Conservation (phyloP, 2,113 vertebrate species). For the Monarcha castaneiventris region DNA sequence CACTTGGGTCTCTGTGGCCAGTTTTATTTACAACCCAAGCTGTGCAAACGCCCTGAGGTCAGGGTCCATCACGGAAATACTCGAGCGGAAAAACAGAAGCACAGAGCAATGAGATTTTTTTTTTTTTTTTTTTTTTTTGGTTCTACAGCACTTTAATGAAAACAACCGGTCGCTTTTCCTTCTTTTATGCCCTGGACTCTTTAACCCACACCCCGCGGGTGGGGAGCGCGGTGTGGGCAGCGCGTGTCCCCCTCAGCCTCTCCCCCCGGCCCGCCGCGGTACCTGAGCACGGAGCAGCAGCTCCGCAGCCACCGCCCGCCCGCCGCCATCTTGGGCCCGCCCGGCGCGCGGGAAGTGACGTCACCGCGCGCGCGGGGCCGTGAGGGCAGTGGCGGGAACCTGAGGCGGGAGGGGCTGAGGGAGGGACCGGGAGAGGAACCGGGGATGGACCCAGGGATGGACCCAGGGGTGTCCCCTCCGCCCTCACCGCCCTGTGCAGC, state of each 20-base stretch:
- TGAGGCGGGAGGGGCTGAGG: accelerated
- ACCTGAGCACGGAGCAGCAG: conserved; percentile 67
- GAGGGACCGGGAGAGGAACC: accelerated
- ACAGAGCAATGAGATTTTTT: accelerated
- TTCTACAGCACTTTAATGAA: neutral
- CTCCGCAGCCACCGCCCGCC: neutral
- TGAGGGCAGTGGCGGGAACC: neutral
- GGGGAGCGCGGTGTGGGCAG: neutral
- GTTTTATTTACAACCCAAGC: neutral
- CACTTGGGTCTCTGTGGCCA: accelerated
- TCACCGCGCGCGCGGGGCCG: neutral
- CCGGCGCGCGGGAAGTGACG: conserved; percentile 40
- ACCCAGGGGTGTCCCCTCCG: too few species aligned
- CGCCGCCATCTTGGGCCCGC: conserved; percentile 38
- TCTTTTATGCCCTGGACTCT: accelerated
- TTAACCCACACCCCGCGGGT: accelerated
- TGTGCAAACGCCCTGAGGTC: neutral
- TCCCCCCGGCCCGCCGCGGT: neutral
- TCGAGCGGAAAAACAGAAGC: neutral
- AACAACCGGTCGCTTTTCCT: neutral
- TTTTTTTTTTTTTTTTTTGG: accelerated
- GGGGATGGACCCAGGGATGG: too few species aligned
- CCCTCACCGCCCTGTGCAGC: neutral
- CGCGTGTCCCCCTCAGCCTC: neutral
- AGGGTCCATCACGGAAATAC: neutral